Base-by-base conservation (phyloP, 92 coral and sea anemone species). In the Actinernus sp. region DNA sequence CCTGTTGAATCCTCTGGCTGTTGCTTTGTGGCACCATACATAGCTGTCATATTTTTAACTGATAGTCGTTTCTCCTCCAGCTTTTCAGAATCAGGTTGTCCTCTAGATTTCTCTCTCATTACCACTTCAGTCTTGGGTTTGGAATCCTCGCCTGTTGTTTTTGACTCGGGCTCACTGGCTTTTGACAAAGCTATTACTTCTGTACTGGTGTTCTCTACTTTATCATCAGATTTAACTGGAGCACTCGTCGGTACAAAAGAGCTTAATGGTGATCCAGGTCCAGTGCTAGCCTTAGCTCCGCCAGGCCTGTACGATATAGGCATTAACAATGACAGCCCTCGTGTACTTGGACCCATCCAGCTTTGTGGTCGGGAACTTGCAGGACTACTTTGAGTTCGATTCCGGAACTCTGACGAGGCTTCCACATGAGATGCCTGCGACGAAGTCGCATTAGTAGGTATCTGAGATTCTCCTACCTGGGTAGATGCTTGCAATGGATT, bases 11-110 rank as follows among this genome's bases (percentile, higher is more conserved):
- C 53, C 12, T 45, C 52, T 40, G 65, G n/a, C 16, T 55, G 2
- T n/a, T 49, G 30, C 54, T 54, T 22, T n/a, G 26, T 5, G 7
- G 31, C 30, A 6, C 52, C 52, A 32, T 55, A 70, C 65, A 70
- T 52, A 8, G 36, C 14, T 66, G 57, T 70, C 78, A 70, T 70
- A 28, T 70, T 66, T 28, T 70, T 61, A 12, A 70, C 58, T 10
- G 78, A 70, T 48, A 40, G 58, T 32, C 78, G 41, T 57, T 70
- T 70, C 56, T 70, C 49, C 1, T 16, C 48, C 20, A 49, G 1
- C 39, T 70, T 62, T 43, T 21, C 31, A 14, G 29, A 30, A 31
- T 30, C 48, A 22, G 6, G 6, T 4, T 45, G 18, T 5, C 4
- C 52, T 12, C 11, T 45, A 9, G 46, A 22, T 55, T 70, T 70